Base-by-base conservation (phyloP, 2,888 invertebrate species). In the Papilio protenor region DNA sequence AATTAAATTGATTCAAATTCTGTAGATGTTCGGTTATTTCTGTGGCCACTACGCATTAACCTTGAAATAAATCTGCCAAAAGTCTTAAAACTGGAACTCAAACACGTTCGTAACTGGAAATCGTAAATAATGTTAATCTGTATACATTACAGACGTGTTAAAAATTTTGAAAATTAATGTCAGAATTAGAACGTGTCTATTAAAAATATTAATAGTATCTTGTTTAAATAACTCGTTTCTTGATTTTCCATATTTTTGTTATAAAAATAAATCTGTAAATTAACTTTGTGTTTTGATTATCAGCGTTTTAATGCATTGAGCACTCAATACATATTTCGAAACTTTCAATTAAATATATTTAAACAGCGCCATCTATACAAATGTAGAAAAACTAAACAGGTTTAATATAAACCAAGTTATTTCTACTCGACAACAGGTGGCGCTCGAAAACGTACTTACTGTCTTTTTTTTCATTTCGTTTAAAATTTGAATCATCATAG, bases 51-150 rank as follows among this genome's bases (percentile, higher is more conserved):
- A 82, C 80, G 82, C 81, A 82, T 81, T 81, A 84, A 83, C 89
- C 88, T 89, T 87, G 86, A 84, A 84, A 81, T 81, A 80, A 81
- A 83, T 85, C 83, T 82, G 84, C 86, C 84, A 85, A 86, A 85
- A 84, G 27, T 64, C 64, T 64, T 27, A 55, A 52, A 52, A 52
- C 74, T 64, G 27, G 64, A 33, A 52, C 74, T 66, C 40, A 11
- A 2, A 18, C 40, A 8, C 8, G 40, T 40, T 40, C 40, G 40
- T 6, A 11, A 66, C 33, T 40, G n/a, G 18, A 66, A 40, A 18
- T 66, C 40, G 40, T 21, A 66, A 66, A 40, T 40, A 40, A 21
- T 40, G 4, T 45, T 45, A 45, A n/a, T 66, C 33, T 64, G 12
- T 12, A 27, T 40, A 66, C 2, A n/a, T 40, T 64, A 40, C 5